Percentiles rank a stretch among this genome's conserved stretches.
Conservation (phyloP, 2,797 vertebrate genomes). For the Pempheris klunzingeri region DNA sequence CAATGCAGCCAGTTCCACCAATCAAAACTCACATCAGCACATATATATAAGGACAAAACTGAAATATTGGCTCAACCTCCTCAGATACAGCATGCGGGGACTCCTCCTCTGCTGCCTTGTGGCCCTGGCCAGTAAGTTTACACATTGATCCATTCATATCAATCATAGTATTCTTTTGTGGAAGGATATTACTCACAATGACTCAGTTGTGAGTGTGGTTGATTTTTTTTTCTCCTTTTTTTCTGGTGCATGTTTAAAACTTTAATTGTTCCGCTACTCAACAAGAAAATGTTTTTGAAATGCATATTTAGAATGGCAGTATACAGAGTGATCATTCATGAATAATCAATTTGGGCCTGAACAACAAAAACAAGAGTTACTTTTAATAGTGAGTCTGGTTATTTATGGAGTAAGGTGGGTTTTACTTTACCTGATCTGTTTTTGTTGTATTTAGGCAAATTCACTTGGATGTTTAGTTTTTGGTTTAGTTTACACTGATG, state of each 20-base stretch:
- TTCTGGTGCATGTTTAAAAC: not conserved
- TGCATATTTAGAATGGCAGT: not conserved
- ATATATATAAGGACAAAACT: slow-evolving; percentile 70
- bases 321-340: not conserved
- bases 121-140: slow-evolving; percentile 81
- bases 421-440: not conserved
- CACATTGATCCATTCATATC: not conserved
- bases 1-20: slow-evolving; percentile 4
- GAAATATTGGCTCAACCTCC: slow-evolving; percentile 39
- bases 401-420: not conserved
- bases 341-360: not conserved
- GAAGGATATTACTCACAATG: not conserved
- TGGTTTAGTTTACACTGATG: not conserved
- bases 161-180: not conserved
- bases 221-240: not conserved
- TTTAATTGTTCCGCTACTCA: not conserved
- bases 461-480: not conserved
- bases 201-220: not conserved
- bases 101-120: slow-evolving; percentile 80
- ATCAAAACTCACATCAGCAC: slow-evolving; percentile 39
- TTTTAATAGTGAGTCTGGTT: not conserved
- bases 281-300: not conserved
- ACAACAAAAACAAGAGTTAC: not conserved
- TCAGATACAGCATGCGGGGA: slow-evolving; percentile 73
- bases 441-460: not conserved